These are phyloP conservation scores for Pollicipes pollicipes DNA, from an alignment of 1,140 invertebrate species.

Conservation along the genomic window DNA sequence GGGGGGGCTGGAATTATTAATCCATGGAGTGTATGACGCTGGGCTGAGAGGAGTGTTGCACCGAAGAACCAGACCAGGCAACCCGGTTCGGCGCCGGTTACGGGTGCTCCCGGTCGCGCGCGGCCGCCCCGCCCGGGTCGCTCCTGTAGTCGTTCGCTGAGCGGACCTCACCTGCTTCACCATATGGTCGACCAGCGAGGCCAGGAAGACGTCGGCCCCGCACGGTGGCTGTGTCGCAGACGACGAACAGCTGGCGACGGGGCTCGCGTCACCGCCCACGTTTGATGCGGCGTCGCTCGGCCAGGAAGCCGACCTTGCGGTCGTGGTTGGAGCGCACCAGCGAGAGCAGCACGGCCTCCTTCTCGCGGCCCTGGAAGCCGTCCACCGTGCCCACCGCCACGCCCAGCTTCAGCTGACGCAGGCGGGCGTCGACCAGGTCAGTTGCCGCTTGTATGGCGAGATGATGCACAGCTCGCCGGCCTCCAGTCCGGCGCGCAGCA, in stretches of 20 bases:
- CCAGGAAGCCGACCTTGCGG: conserved; percentile 39
- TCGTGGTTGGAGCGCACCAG: conserved; percentile 29
- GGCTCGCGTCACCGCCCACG: conserved; percentile 42
- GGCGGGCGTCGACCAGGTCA: conserved; percentile 24
- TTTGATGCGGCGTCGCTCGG: conserved; percentile 39
- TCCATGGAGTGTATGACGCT: too few relatives aligned
- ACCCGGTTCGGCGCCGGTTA: too few relatives aligned
- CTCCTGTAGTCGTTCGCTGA: conserved; percentile 24
- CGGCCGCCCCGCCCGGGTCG: too few relatives aligned
- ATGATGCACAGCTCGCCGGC: conserved; percentile 38
- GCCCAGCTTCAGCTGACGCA: conserved; percentile 25
- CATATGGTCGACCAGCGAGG: conserved; percentile 34
- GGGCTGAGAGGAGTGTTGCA: too few relatives aligned
- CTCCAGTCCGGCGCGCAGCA: conserved; percentile 31
- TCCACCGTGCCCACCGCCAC: conserved; percentile 39
- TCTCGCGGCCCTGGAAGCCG: conserved; percentile 38
- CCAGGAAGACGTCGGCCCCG: conserved; percentile 30
- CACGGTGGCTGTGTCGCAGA: conserved; percentile 38
- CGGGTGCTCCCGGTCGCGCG: too few relatives aligned
- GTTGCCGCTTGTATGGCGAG: conserved; percentile 35
- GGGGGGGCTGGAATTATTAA: too few relatives aligned
- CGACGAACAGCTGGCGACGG: conserved; percentile 35
- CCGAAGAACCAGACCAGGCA: too few relatives aligned
- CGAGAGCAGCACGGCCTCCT: conserved; percentile 34
- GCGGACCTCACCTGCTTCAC: conserved; percentile 31